Evolutionary conservation across 2,797 vertebrate genomes (phyloP).

Genomic region (Acanthis flammea): DNA sequence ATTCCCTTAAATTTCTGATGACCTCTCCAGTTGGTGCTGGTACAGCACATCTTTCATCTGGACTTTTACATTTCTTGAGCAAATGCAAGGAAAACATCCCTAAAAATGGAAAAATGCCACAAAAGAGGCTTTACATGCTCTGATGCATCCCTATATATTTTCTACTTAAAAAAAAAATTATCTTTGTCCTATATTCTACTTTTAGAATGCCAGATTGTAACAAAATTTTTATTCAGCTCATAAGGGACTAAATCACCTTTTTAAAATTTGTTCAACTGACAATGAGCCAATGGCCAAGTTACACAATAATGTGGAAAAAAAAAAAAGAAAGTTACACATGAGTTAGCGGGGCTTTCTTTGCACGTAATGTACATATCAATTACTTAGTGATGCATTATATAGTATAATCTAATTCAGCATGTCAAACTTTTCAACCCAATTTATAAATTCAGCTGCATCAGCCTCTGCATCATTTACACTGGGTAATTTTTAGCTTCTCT

Average conservation of each 20-base stretch:
- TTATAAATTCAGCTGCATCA: constrained; percentile 64
- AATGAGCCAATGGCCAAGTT: constrained; percentile 30
- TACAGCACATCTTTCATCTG: background rate
- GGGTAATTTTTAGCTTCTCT: constrained; percentile 56
- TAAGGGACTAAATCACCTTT: constrained; percentile 30
- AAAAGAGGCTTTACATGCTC: background rate
- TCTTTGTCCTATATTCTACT: background rate
- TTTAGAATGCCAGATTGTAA: constrained; percentile 4
- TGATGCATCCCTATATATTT: background rate
- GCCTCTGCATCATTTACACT: constrained; percentile 56
- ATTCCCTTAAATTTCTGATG: background rate
- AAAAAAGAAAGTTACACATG: constrained; percentile 20
- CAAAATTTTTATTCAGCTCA: constrained; percentile 38
- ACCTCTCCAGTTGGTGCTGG: background rate
- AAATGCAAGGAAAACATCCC: constrained; percentile 10
- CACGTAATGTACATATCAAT: constrained; percentile 59
- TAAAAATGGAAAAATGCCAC: background rate
- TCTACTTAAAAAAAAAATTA: background rate
- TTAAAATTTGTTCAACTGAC: constrained; percentile 20
- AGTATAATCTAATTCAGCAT: constrained; percentile 52
- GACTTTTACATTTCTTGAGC: background rate
- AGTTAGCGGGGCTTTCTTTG: constrained; percentile 43
- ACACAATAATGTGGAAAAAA: background rate
- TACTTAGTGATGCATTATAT: constrained; percentile 57
- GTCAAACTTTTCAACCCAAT: constrained; percentile 64